A percentile compares a stretch with the other conserved stretches of the same genome.
These are phyloP conservation scores for Akabosia matsudoensis DNA, from an alignment of 1,140 invertebrate species.

Conservation along the genomic window DNA sequence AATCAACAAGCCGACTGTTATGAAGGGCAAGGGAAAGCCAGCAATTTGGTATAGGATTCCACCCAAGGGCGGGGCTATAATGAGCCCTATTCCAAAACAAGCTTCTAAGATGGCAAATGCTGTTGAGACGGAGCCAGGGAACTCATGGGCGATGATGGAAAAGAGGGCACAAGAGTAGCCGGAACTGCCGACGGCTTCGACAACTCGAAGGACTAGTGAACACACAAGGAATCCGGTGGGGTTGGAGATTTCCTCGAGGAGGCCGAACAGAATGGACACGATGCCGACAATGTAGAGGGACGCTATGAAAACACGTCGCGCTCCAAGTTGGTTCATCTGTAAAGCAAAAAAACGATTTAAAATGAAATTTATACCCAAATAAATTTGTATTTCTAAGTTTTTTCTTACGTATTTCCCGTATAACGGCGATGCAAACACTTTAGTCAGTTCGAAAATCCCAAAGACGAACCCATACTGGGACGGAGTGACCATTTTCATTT, in stretches of 20 bases:
- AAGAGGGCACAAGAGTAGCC: conserved; percentile 88
- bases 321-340: conserved; percentile 73
- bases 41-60: conserved; percentile 57
- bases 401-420: conserved; percentile 75
- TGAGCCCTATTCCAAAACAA: conserved; percentile 62
- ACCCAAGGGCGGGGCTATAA: conserved; percentile 59
- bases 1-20: conserved; percentile 58
- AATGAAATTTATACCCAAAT: too few species aligned
- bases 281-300: conserved; percentile 80
- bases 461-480: conserved; percentile 89
- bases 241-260: conserved; percentile 74
- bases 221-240: conserved; percentile 77
- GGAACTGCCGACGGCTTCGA: conserved; percentile 81
- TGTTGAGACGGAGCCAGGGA: conserved; percentile 82
- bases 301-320: conserved; percentile 78
- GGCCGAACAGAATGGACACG: conserved; percentile 77
- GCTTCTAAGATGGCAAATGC: conserved; percentile 73
- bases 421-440: conserved; percentile 80
- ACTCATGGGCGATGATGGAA: conserved; percentile 88
- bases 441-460: conserved; percentile 84
- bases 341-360: conserved; percentile 35
- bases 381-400: background rate
- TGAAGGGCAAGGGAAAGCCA: conserved; percentile 62
- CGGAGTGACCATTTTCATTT: conserved; percentile 76
- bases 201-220: conserved; percentile 78